Base-by-base conservation (phyloP, 2,113 vertebrate genomes). In the Rhizomys pruinosus region DNA sequence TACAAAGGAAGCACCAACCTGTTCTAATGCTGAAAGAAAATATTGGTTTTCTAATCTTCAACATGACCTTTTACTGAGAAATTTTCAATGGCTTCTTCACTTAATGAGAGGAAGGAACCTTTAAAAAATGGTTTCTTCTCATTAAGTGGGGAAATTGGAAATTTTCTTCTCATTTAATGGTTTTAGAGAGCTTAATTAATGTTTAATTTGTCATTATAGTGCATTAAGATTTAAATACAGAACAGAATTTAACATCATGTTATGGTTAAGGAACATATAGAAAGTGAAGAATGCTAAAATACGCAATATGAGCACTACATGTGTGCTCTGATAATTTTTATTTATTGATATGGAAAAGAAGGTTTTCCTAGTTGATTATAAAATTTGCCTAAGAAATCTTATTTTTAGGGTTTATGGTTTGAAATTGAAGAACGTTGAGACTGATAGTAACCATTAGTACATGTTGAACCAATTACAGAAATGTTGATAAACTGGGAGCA, bases 151-250 rank as follows among this genome's bases (percentile, higher is more conserved):
- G n/a, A 42, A 86, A 88, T 52, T 64, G 72, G 86, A 29, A 39
- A 90, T 55, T 55, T 79, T 85, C 34, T 89, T 86, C 25, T 74
- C 27, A 59, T 27, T 57, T 84, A 74, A 63, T 84, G 16, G 81
- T 57, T 81, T 81, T 77, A 84, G 47, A 92, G 29, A 90, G 29
- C 5, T 66, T 89, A 79, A 44, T 37, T 91, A 25, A 73, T 32
- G 72, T 92, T 84, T 95, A 94, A 86, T 92, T 89, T 93, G 34
- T 84, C 52, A 93, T 25, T 71, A 5, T 76, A n/a, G 16, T 96
- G 2, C 55, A 85, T 63, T 88, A 66, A 85, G 34, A 77, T 94
- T 69, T 88, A 96, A 92, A 27, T 79, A 74, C 16, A 23, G 20
- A 32, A 87, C 16, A 84, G 32, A 93, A 82, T 80, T 87, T 68